Evolutionary conservation across 1,140 invertebrate genomes (phyloP), one percentile per base, ranked within the genome.

Genomic region (Plectrocnemia conspersa): DNA sequence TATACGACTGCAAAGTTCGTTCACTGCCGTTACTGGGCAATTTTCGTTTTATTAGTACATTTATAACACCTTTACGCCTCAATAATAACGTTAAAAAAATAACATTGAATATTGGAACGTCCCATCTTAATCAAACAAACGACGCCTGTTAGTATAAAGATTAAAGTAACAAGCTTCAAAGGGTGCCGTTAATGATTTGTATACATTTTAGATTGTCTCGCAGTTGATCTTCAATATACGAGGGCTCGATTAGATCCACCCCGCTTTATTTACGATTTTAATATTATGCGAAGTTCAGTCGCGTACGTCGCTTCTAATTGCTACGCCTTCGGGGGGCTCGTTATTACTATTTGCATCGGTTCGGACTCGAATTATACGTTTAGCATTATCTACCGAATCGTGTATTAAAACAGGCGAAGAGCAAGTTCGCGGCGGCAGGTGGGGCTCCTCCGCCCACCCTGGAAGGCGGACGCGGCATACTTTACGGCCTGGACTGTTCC

Each of bases 191-290:
- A n/a, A n/a, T n/a, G n/a, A n/a, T n/a, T n/a, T n/a, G n/a, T n/a
- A n/a, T n/a, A n/a, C n/a, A n/a, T n/a, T n/a, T n/a, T n/a, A n/a
- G n/a, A n/a, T n/a, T n/a, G n/a, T n/a, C n/a, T n/a, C n/a, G n/a
- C n/a, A n/a, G n/a, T n/a, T n/a, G n/a, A n/a, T n/a, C n/a, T n/a
- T n/a, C n/a, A n/a, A n/a, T n/a, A n/a, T n/a, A n/a, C n/a, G n/a
- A n/a, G n/a, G n/a, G n/a, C n/a, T n/a, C n/a, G 16, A 40, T 40
- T 18, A 40, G 21, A 40, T 40, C 29, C 18, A 45, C 11, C 16
- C 19, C 23, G 42, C 21, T 45, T 32, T 47, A 47, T 57, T 57
- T 57, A 57, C 49, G 55, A 57, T 57, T 57, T 57, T 57, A 56
- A 57, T 57, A 57, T 57, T 24, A 57, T 44, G 19, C 38, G 47